Conservation (phyloP, 37 sponge, comb jelly and placozoan genomes). For the Spongilla lacustris region DNA sequence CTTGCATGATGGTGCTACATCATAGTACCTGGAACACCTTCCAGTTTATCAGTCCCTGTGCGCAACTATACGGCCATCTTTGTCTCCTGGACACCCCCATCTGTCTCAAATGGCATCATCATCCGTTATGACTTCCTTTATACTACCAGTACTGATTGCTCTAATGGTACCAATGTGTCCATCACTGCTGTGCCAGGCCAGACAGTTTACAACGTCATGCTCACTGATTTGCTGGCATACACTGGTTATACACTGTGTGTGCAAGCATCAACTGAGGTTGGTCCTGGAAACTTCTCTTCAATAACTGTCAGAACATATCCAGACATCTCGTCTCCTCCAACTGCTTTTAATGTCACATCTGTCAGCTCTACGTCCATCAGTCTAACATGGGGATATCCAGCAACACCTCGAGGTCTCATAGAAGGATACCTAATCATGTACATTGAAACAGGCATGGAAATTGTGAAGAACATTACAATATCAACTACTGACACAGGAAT, state of each 20-base stretch:
- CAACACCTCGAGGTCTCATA: no score
- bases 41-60: no score
- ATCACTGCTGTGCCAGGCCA: not conserved
- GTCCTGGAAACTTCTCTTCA: slow-evolving; percentile 19
- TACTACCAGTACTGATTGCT: not conserved
- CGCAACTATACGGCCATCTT: no score
- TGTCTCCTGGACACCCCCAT: slow-evolving; percentile 16
- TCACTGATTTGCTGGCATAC: slow-evolving; percentile 16
- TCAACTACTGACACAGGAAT: not conserved
- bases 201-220: not conserved
- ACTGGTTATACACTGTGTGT: slow-evolving; percentile 33
- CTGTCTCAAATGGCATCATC: slow-evolving; percentile 8
- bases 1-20: no score
- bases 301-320: not conserved
- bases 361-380: not conserved
- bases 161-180: not conserved
- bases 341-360: not conserved
- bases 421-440: no score
- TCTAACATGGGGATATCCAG: no score
- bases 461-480: slow-evolving; percentile 6
- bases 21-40: no score
- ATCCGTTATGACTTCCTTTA: slow-evolving; percentile 2
- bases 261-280: slow-evolving; percentile 36
- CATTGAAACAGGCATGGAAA: no score
- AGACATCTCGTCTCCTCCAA: not conserved